phyloP scores from a whole-genome alignment of 2,888 invertebrate genomes.

The Eristalinus sepulchralis region DNA sequence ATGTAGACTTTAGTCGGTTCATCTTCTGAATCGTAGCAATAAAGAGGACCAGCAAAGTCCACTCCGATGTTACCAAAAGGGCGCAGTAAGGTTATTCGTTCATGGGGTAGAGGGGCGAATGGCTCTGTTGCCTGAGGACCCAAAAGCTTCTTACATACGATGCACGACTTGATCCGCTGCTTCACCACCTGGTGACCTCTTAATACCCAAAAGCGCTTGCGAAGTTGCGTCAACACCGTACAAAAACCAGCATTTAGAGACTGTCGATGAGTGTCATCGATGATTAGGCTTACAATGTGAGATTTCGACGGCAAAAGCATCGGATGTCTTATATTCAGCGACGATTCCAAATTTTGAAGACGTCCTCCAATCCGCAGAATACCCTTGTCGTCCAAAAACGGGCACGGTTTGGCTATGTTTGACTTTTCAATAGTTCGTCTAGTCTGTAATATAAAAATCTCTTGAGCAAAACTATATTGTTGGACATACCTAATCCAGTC shows the following conservation, averaged over 20 bases:
- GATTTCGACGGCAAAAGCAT: conserved; percentile 7
- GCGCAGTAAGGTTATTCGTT: conserved; percentile 13
- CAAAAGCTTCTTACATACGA: conserved; percentile 11
- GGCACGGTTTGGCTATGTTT: no score
- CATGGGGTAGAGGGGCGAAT: conserved; percentile 12
- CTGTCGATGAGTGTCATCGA: not conserved
- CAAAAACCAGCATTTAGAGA: no score
- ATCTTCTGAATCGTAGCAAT: conserved; percentile 7
- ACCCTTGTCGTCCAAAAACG: not conserved
- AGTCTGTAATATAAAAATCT: not conserved
- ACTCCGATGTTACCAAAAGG: conserved; percentile 36
- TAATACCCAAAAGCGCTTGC: conserved; percentile 25
- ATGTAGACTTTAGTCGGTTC: conserved; percentile 2
- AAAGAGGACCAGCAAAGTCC: conserved; percentile 29
- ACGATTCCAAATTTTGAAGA: not conserved
- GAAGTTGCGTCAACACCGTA: not conserved
- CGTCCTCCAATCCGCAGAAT: not conserved
- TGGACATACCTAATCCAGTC: not conserved
- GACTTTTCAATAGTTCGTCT: not conserved
- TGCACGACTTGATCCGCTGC: conserved; percentile 10
- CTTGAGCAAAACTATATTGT: not conserved
- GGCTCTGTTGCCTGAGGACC: conserved; percentile 23
- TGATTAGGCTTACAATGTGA: not conserved
- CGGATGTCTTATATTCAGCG: not conserved
- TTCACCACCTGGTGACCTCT: not conserved